Evolutionary conservation across 35 echinoderm and acorn worm genomes (phyloP).

Genomic region (Holothuria glaberrima): DNA sequence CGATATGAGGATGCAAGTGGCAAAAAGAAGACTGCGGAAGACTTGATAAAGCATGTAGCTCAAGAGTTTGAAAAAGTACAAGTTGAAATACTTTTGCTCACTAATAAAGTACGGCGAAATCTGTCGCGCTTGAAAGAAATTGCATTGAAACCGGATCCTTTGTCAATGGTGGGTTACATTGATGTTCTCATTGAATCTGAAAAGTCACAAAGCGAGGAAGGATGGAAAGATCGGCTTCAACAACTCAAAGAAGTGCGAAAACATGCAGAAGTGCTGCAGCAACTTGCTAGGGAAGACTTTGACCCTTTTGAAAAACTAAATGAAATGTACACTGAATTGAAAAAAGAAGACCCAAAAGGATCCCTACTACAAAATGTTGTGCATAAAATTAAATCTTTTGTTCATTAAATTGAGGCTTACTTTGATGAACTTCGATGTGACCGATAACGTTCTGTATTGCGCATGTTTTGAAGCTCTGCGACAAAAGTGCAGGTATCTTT

Average conservation of each 20-base stretch:
- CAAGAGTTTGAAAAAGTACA: no score
- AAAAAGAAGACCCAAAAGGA: background rate
- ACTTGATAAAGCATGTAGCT: conserved; percentile 20
- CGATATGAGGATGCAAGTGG: conserved; percentile 45
- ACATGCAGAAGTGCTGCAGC: background rate
- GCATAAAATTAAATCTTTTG: no score
- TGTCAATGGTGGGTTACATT: background rate
- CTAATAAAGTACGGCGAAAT: background rate
- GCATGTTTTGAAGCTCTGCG: no score
- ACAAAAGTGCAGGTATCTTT: no score
- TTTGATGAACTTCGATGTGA: no score
- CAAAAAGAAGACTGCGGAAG: conserved; percentile 43
- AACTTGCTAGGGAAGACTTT: background rate
- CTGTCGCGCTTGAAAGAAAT: background rate
- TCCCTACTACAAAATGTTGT: no score
- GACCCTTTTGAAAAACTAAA: background rate
- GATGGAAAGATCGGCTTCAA: background rate
- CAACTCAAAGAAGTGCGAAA: background rate
- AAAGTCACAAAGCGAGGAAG: background rate
- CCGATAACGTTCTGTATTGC: no score
- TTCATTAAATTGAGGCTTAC: no score
- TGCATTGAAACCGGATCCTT: background rate
- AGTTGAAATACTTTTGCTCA: no score
- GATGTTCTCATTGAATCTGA: background rate
- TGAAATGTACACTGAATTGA: background rate